phyloP scores from a whole-genome alignment of 2,113 vertebrate species.

The Chascanopsetta lugubris region DNA sequence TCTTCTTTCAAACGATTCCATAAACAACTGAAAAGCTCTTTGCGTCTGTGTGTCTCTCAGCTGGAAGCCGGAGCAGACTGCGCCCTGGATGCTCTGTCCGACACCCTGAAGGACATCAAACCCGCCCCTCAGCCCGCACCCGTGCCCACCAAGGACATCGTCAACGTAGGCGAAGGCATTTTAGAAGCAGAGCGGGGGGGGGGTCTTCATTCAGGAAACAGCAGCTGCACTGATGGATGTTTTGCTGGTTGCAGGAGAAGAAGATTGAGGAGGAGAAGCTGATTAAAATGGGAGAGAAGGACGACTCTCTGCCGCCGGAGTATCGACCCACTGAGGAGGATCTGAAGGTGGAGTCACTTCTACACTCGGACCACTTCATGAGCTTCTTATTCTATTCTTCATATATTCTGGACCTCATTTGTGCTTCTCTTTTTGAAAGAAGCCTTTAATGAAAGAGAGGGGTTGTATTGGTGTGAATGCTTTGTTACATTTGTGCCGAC shows the following conservation, averaged over 20 bases:
- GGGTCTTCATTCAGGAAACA: neutral
- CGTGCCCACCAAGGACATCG: conserved; percentile 56
- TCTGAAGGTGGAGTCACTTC: conserved; percentile 58
- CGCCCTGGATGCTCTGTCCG: conserved; percentile 78
- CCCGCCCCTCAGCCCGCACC: conserved; percentile 64
- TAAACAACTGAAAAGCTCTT: neutral
- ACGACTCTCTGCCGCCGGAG: conserved; percentile 77
- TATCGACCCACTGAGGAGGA: conserved; percentile 73
- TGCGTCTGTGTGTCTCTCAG: conserved; percentile 45
- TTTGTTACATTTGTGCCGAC: neutral
- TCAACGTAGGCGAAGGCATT: conserved; percentile 69
- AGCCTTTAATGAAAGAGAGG: no score
- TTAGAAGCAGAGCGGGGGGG: neutral
- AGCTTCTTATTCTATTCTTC: neutral
- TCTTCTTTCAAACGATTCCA: neutral
- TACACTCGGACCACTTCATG: no score
- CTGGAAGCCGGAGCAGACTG: conserved; percentile 44
- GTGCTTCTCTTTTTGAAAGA: no score
- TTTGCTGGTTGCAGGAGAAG: conserved; percentile 72
- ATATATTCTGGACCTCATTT: neutral
- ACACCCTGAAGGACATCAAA: conserved; percentile 70
- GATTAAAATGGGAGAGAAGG: conserved; percentile 79
- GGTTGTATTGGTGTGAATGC: no score
- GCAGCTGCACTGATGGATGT: neutral
- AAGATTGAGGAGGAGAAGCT: conserved; percentile 66